phyloP scores from a whole-genome alignment of 2,888 invertebrate genomes.

The Drosophila basisetae region DNA sequence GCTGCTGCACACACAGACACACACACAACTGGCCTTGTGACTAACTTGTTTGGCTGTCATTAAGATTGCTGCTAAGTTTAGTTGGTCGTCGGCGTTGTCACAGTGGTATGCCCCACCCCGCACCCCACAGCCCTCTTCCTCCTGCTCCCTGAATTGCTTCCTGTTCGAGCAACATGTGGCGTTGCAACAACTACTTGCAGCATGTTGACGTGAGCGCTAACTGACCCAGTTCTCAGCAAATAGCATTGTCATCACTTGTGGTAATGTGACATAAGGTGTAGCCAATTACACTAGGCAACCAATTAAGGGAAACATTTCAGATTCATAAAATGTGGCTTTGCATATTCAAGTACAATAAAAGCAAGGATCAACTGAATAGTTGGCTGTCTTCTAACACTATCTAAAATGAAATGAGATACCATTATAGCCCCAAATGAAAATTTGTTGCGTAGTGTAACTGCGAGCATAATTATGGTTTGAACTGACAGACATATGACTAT shows the following conservation, averaged over 20 bases:
- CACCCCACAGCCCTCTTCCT: background rate
- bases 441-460: slow-evolving; percentile 20
- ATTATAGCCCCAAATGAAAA: fast-evolving
- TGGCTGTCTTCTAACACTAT: background rate
- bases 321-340: background rate
- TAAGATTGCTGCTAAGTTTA: slow-evolving; percentile 63
- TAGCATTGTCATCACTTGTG: slow-evolving; percentile 62
- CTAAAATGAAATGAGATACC: fast-evolving
- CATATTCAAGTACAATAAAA: background rate
- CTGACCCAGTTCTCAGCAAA: slow-evolving; percentile 62
- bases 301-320: background rate
- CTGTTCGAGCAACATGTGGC: slow-evolving; percentile 54
- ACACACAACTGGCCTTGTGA: slow-evolving; percentile 49
- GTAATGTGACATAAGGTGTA: slow-evolving; percentile 79
- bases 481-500: slow-evolving; percentile 35
- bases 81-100: slow-evolving; percentile 20
- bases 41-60: slow-evolving; percentile 62
- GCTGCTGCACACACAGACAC: slow-evolving; percentile 34
- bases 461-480: background rate
- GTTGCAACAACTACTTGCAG: slow-evolving; percentile 48
- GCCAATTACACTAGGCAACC: slow-evolving; percentile 68
- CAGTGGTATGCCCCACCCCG: background rate
- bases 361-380: background rate
- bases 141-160: slow-evolving; percentile 9
- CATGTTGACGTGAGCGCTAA: slow-evolving; percentile 68